A percentile compares a stretch with the other conserved stretches of the same genome.
Evolutionary conservation across 2,113 vertebrate genomes (phyloP).

Genomic region (Nannospalax galili): DNA sequence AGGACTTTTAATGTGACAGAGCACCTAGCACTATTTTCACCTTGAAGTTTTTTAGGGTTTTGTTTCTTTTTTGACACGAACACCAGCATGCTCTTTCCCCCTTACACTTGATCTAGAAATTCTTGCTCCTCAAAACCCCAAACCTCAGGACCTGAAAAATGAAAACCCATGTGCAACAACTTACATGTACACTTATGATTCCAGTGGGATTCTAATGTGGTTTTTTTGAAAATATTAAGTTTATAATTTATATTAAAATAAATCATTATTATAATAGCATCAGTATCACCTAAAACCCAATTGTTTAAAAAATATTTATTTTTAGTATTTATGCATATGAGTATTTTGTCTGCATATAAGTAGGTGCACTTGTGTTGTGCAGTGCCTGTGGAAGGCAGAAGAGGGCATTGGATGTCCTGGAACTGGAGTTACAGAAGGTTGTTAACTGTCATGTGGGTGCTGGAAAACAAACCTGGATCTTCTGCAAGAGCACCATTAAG

Average conservation of each 20-base stretch:
- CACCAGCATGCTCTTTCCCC: not conserved
- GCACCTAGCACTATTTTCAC: not conserved
- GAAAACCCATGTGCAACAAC: not conserved
- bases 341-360: no score
- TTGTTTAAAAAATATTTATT: no score
- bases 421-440: no score
- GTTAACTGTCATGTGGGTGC: no score
- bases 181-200: not conserved
- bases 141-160: not conserved
- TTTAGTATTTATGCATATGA: no score
- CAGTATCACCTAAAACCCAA: not conserved
- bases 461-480: no score
- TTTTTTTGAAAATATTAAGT: conserved; percentile 41
- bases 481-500: no score
- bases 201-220: not conserved
- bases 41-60: not conserved
- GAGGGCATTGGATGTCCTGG: no score
- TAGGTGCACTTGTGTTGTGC: no score
- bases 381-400: no score
- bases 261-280: not conserved
- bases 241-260: conserved; percentile 4
- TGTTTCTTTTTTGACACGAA: not conserved
- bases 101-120: not conserved
- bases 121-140: not conserved
- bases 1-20: not conserved